Conservation (phyloP, 1,140 invertebrate genomes). For the Thalassaphorura encarpata region DNA sequence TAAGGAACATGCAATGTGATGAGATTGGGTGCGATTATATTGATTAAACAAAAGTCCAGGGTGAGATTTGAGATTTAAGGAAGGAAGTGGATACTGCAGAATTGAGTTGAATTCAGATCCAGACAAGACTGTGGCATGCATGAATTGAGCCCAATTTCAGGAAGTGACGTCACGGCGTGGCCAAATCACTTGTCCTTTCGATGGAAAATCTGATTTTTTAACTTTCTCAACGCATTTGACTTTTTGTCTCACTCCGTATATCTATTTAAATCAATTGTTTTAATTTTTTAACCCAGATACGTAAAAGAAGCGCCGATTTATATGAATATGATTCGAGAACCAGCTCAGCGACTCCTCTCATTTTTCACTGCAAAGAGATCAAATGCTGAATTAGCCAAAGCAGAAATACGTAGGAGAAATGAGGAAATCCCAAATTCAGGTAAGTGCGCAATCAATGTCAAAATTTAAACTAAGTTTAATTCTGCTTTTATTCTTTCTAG, state of each 20-base stretch:
- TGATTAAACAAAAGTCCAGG: no score
- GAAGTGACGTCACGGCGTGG: no score
- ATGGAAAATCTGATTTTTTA: not conserved
- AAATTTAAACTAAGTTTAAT: not conserved
- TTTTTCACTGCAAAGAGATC: slow-evolving; percentile 36
- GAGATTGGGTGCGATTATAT: no score
- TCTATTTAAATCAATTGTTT: no score
- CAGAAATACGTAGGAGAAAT: slow-evolving; percentile 19
- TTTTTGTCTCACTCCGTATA: not conserved
- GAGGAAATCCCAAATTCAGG: slow-evolving; percentile 31
- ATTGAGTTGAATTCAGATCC: no score
- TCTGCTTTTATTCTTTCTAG: not conserved
- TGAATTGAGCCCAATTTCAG: no score
- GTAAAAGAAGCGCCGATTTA: slow-evolving; percentile 43
- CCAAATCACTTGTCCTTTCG: no score
- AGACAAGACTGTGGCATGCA: no score
- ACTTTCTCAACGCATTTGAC: not conserved
- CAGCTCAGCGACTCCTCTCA: slow-evolving; percentile 40
- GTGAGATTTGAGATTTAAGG: no score
- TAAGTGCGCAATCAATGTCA: slow-evolving; percentile 30
- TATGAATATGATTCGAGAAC: slow-evolving; percentile 55
- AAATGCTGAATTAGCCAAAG: slow-evolving; percentile 15
- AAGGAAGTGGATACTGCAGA: no score
- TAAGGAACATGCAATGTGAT: no score
- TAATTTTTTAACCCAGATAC: no score